Percentiles rank a stretch among this genome's conserved stretches.
Evolutionary conservation across 2,797 vertebrate genomes (phyloP).

Genomic region (Acipenser ruthenus): DNA sequence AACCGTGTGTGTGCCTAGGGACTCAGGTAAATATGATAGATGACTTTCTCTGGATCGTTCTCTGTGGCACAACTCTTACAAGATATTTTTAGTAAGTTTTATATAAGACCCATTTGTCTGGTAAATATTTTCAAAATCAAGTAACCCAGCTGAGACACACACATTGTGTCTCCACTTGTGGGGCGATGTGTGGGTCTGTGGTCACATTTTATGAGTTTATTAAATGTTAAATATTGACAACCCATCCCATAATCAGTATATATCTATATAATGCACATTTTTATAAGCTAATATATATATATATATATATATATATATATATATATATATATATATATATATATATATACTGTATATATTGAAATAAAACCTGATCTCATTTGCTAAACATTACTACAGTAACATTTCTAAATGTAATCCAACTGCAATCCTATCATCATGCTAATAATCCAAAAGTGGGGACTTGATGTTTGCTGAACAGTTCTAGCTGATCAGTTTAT

Average conservation of each 20-base stretch:
- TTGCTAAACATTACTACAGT: too few relatives aligned
- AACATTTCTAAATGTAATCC: too few relatives aligned
- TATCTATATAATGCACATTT: too few relatives aligned
- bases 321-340: not conserved
- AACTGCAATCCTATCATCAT: too few relatives aligned
- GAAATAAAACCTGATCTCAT: not conserved
- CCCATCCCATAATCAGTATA: too few relatives aligned
- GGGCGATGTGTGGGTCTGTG: too few relatives aligned
- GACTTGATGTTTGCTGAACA: too few relatives aligned
- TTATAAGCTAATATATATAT: not conserved
- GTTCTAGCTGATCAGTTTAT: too few relatives aligned
- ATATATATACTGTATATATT: not conserved
- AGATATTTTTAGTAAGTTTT: slow-evolving; percentile 1
- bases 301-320: not conserved
- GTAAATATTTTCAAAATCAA: not conserved
- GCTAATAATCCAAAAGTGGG: too few relatives aligned
- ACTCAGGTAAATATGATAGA: not conserved
- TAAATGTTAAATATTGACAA: too few relatives aligned
- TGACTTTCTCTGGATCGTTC: not conserved
- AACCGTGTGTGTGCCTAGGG: not conserved
- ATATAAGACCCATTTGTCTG: not conserved
- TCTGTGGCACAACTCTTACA: not conserved
- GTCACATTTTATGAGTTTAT: too few relatives aligned
- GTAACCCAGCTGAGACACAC: not conserved
- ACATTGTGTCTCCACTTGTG: not conserved